Conservation (phyloP, 2,797 vertebrate species). For the Pipistrellus pygmaeus region DNA sequence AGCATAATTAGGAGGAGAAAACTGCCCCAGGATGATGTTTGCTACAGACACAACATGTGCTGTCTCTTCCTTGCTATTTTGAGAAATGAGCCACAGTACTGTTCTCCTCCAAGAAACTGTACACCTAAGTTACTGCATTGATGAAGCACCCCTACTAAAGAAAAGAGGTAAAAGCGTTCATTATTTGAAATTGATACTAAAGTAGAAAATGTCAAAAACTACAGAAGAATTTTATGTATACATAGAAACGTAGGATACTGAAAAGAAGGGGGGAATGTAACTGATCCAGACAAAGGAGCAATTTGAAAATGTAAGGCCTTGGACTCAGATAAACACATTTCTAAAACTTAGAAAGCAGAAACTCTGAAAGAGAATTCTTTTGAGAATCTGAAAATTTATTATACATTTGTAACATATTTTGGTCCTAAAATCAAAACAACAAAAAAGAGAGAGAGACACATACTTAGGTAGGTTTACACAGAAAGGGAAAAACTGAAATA, state of each 20-base stretch:
- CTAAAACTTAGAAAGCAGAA: constrained; percentile 19
- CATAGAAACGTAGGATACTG: not conserved
- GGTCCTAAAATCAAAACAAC: not conserved
- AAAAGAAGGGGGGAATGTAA: not conserved
- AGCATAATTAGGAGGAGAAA: constrained; percentile 7
- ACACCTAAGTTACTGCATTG: not conserved
- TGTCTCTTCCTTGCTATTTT: constrained; percentile 36
- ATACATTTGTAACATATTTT: constrained; percentile 1
- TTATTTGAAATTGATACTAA: constrained; percentile 45
- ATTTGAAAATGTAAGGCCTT: constrained; percentile 27
- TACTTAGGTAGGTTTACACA: not conserved
- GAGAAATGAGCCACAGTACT: not conserved
- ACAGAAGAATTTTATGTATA: constrained; percentile 33
- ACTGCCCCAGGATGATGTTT: constrained; percentile 26
- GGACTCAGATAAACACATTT: constrained; percentile 42
- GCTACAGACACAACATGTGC: not conserved
- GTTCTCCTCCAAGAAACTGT: not conserved
- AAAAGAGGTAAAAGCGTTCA: not conserved
- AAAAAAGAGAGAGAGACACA: not conserved
- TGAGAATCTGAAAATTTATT: not conserved
- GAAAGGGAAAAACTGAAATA: not conserved
- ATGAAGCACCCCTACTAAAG: not conserved
- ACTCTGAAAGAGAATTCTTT: not conserved
- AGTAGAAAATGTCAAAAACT: constrained; percentile 34
- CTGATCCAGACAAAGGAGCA: not conserved